These are phyloP conservation scores for Tiliacea citrago DNA, from an alignment of 2,888 invertebrate genomes.

Conservation along the genomic window DNA sequence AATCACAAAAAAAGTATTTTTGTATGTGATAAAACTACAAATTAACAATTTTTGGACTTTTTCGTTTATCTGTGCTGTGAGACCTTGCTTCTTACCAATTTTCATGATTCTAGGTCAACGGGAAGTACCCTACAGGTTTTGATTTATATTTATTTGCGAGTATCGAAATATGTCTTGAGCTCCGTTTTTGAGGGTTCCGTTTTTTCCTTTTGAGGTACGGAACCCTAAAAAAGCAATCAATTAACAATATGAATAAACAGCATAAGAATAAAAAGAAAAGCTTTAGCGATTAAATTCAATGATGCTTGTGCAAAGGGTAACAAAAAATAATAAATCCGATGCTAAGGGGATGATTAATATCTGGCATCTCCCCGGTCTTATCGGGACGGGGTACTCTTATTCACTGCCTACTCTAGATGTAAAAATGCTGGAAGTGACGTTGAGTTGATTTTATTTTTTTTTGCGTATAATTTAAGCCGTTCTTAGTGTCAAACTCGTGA, in stretches of 20 bases:
- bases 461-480: neutral
- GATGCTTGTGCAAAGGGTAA: slow-evolving; percentile 68
- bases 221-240: slow-evolving; percentile 27
- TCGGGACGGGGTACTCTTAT: slow-evolving; percentile 73
- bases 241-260: slow-evolving; percentile 27
- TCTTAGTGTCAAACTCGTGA: neutral
- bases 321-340: slow-evolving; percentile 80
- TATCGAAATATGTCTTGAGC: too few species aligned
- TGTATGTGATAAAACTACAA: too few species aligned
- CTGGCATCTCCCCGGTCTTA: slow-evolving; percentile 74
- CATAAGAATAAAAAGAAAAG: slow-evolving; percentile 34
- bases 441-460: slow-evolving; percentile 37
- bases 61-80: too few species aligned
- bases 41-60: too few species aligned
- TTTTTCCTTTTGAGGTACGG: too few species aligned
- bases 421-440: slow-evolving; percentile 63
- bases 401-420: slow-evolving; percentile 65
- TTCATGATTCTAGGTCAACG: too few species aligned
- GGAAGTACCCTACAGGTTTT: too few species aligned
- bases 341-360: slow-evolving; percentile 82
- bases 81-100: too few species aligned
- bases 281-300: slow-evolving; percentile 74
- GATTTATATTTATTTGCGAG: too few species aligned
- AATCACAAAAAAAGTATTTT: too few species aligned
- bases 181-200: too few species aligned